These are phyloP conservation scores for Myxocyprinus asiaticus DNA, from an alignment of 2,113 vertebrate genomes.

Conservation along the genomic window DNA sequence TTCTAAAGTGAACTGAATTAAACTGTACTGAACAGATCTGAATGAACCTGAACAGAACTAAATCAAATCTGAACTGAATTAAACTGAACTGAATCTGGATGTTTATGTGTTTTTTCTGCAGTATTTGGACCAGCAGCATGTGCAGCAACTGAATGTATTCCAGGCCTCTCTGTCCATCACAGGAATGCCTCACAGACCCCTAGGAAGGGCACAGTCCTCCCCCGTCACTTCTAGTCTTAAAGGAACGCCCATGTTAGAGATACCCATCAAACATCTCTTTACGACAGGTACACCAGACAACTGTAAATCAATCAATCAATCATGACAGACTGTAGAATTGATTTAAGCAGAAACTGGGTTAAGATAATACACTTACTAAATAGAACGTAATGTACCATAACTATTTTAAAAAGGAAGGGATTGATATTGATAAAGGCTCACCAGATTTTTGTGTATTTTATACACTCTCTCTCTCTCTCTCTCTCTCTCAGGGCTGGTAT, in stretches of 20 bases:
- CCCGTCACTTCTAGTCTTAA: slow-evolving; percentile 78
- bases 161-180: slow-evolving; percentile 77
- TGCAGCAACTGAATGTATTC: slow-evolving; percentile 85
- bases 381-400: no score
- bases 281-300: slow-evolving; percentile 82
- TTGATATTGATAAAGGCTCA: no score
- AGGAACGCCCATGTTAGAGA: slow-evolving; percentile 63
- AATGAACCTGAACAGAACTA: not conserved
- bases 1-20: not conserved
- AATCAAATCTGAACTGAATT: not conserved
- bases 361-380: no score
- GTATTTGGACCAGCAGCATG: slow-evolving; percentile 75
- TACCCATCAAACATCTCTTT: slow-evolving; percentile 85
- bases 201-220: slow-evolving; percentile 89
- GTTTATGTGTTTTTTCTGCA: slow-evolving; percentile 49
- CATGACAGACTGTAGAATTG: not conserved
- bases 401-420: no score
- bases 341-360: not conserved
- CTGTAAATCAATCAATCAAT: not conserved
- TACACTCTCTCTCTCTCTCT: no score
- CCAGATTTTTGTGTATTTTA: no score
- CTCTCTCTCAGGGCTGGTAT: slow-evolving; percentile 76
- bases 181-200: slow-evolving; percentile 82
- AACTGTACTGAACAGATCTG: not conserved
- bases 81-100: not conserved